Base-by-base conservation (phyloP, 1,140 invertebrate species). In the Zaprionus davidi region DNA sequence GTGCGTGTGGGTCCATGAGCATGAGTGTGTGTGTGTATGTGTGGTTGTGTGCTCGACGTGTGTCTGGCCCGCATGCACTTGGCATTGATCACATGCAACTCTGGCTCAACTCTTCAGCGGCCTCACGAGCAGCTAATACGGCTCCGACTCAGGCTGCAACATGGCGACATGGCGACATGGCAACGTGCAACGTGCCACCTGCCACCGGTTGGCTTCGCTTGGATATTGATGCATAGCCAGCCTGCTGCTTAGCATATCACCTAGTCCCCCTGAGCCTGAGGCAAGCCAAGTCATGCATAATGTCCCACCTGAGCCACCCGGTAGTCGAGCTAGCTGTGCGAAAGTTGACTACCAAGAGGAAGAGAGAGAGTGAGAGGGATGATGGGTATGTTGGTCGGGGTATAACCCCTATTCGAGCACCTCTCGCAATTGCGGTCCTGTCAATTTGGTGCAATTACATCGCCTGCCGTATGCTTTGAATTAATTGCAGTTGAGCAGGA, bases 381-480 rank as follows among this genome's bases (percentile, higher is more conserved):
- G 7, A 3, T 2, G n/a, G 2, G 6, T 7, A 41, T 34, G 31
- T 11, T 34, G 31, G 31, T 31, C 7, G 28, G 9, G 38, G 38
- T 5, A n/a, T 41, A n/a, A 5, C 38, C 15, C 38, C 38, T 38
- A 41, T 17, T 46, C 26, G 5, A 46, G 13, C 24, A 53, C 66
- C 34, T 49, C 20, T 24, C 56, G 24, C 55, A 41, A 49, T 81
- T 84, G 81, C 46, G 78, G 85, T 77, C 67, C 58, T 78, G 73
- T 82, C 86, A 90, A 90, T 85, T 90, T 75, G 49, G 56, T 71
- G 79, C 81, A 85, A 90, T 90, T 90, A 90, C 82, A 84, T 90
- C 56, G 68, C 22, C 68, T 77, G 76, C 76, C 79, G 76, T 76
- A 85, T 90, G 79, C 82, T 76, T 90, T 85, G 82, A 82, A 90